Evolutionary conservation across 2,888 invertebrate genomes (phyloP).

Genomic region (Patella ulyssiponensis): DNA sequence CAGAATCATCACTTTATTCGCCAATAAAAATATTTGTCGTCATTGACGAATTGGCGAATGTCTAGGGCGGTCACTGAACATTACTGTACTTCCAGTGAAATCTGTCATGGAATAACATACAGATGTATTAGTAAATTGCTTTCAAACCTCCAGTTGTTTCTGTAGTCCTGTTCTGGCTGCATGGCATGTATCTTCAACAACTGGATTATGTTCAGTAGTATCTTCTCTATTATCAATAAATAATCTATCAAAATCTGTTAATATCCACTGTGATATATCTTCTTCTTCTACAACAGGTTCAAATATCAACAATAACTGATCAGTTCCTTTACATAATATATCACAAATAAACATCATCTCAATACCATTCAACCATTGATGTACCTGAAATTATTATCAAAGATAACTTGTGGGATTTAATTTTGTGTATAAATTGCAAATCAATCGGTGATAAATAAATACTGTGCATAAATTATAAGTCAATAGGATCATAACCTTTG

Average conservation of each 20-base stretch:
- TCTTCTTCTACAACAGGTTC: background rate
- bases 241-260: background rate
- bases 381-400: background rate
- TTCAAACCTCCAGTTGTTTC: background rate
- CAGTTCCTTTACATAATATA: background rate
- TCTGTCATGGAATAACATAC: background rate
- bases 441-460: too few species aligned
- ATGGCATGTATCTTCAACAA: background rate
- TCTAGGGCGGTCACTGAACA: too few species aligned
- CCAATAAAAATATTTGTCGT: too few species aligned
- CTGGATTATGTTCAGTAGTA: background rate
- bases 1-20: too few species aligned
- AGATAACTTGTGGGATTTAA: background rate
- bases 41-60: too few species aligned
- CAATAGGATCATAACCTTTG: too few species aligned
- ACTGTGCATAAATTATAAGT: too few species aligned
- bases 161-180: background rate
- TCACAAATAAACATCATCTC: background rate
- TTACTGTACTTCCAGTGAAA: background rate
- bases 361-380: background rate
- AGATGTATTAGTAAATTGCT: background rate
- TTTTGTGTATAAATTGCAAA: too few species aligned
- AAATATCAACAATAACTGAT: background rate
- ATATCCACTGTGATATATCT: background rate
- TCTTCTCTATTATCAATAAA: background rate